phyloP scores from a whole-genome alignment of 2,888 invertebrate genomes.

The Xestia xanthographa region DNA sequence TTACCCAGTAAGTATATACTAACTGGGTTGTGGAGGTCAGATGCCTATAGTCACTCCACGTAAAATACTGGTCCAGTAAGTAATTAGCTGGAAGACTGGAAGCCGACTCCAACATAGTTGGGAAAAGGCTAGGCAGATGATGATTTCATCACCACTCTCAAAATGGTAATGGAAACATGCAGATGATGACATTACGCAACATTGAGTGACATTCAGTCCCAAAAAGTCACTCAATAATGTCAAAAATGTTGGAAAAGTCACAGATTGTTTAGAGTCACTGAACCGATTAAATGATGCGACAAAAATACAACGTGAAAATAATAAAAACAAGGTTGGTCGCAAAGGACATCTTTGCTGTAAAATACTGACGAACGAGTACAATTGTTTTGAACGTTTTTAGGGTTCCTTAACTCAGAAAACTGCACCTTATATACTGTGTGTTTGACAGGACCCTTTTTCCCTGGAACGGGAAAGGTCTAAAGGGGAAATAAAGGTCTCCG shows the following conservation, averaged over 20 bases:
- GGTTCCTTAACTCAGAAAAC: background rate
- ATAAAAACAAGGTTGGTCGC: background rate
- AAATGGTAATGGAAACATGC: too few species aligned
- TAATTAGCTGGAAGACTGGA: too few species aligned
- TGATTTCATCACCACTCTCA: too few species aligned
- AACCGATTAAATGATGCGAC: slow-evolving; percentile 3
- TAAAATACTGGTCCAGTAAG: too few species aligned
- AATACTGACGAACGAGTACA: background rate
- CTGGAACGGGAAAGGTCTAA: background rate
- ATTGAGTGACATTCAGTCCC: slow-evolving; percentile 4
- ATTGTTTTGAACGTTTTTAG: background rate
- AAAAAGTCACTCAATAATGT: slow-evolving; percentile 11
- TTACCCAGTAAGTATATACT: too few species aligned
- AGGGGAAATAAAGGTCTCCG: background rate
- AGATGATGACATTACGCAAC: background rate
- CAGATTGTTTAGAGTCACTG: slow-evolving; percentile 19
- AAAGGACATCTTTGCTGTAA: background rate
- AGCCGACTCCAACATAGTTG: too few species aligned
- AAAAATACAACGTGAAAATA: slow-evolving; percentile 6
- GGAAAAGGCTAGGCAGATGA: too few species aligned
- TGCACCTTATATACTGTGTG: background rate
- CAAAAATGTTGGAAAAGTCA: slow-evolving; percentile 1
- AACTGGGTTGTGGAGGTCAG: too few species aligned
- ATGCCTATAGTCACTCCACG: too few species aligned
- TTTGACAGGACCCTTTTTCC: background rate